Base-by-base conservation (phyloP, 2,113 vertebrate species). In the Cinclus mexicanus region DNA sequence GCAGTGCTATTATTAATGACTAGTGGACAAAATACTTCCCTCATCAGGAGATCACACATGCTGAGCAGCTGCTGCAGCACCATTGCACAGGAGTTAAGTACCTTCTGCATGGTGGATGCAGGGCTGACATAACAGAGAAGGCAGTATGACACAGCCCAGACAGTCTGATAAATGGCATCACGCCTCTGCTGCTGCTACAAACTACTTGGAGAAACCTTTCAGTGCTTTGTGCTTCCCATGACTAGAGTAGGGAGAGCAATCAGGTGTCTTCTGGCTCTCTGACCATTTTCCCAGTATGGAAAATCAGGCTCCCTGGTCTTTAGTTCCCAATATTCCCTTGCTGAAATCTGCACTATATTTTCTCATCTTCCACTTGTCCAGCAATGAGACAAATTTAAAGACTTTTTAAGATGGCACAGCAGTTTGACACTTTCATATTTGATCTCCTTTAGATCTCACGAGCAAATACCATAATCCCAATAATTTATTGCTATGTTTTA, bases 211-310 rank as follows among this genome's bases (percentile, higher is more conserved):
- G 19, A 63, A 88, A 63, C 22, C 20, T 64, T 83, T 56, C 44
- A 33, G 16, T 17, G 50, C 31, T 50, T 57, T 2, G 7, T 41
- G 74, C 49, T 84, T 20, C 31, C 35, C n/a, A 17, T 33, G 22
- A 56, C 12, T 56, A 24, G 52, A 56, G 37, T 6, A 60, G 25
- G 11, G 46, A 89, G 19, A 61, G 22, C 0, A 0, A 74, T 17
- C 44, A 25, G 15, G 8, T 69, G 64, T 69, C 63, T 63, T 77
- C 57, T 49, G 28, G 29, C 23, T 39, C 84, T 61, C 28, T 4
- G 8, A 35, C 15, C 25, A 44, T 26, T 56, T 64, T 35, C 26
- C 57, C 39, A 50, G 13, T 35, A 63, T 8, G 23, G 49, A 79
- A 70, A 70, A 70, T 55, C 44, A 86, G 53, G 35, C 11, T 72